Conservation (phyloP, 2,797 vertebrate genomes). For the Typhlichthys eigenmanni region DNA sequence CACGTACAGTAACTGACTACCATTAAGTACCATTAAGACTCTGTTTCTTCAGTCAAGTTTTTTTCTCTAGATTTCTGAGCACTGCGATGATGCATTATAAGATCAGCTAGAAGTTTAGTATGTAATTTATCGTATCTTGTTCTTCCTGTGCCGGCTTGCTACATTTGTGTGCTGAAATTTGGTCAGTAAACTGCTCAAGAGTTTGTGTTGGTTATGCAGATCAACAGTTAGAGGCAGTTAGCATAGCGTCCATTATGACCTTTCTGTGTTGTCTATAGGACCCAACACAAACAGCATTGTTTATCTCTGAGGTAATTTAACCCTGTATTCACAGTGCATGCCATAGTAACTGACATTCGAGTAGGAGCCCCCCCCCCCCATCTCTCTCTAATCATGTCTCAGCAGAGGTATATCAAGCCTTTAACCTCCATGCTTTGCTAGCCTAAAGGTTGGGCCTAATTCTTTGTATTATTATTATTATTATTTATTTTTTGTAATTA, state of each 20-base stretch:
- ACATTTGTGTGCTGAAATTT: constrained; percentile 8
- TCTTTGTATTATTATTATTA: constrained; percentile 31
- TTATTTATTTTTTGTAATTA: too few species aligned
- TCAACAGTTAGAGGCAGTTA: not conserved
- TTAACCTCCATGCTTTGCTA: constrained; percentile 48
- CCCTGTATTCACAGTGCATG: constrained; percentile 55
- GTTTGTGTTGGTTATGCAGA: constrained; percentile 5
- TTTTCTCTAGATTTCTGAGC: too few species aligned
- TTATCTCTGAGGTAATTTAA: constrained; percentile 56
- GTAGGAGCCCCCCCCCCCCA: constrained; percentile 50
- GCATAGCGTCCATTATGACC: not conserved
- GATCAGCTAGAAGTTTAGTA: constrained; percentile 6
- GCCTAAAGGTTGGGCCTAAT: constrained; percentile 49
- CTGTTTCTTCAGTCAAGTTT: not conserved
- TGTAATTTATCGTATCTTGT: constrained; percentile 22
- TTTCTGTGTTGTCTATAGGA: not conserved
- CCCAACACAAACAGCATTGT: constrained; percentile 23
- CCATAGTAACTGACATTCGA: constrained; percentile 61
- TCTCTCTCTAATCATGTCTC: constrained; percentile 47
- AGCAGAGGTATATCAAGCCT: constrained; percentile 42
- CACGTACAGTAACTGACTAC: constrained; percentile 10
- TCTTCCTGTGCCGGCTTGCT: not conserved
- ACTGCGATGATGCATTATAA: too few species aligned
- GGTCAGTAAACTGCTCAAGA: constrained; percentile 2
- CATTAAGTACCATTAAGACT: constrained; percentile 2